phyloP scores from a whole-genome alignment of 2,797 vertebrate genomes.

The Galagoides demidoff region DNA sequence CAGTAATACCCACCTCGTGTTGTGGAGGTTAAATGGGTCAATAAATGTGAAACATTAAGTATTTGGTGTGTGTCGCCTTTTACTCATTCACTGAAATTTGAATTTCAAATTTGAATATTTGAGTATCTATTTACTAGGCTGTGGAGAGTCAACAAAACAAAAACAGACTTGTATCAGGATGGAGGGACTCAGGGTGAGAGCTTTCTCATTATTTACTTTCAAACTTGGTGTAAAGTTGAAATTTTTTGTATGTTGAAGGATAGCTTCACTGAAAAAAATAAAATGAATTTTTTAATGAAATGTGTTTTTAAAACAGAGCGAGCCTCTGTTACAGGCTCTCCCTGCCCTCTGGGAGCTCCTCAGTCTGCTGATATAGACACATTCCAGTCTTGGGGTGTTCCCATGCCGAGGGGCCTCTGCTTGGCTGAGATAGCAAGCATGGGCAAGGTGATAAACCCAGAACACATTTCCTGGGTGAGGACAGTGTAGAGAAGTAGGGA shows the following conservation, averaged over 20 bases:
- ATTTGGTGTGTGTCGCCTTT: background rate
- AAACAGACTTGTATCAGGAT: background rate
- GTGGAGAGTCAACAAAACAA: background rate
- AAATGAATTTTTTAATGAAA: constrained; percentile 57
- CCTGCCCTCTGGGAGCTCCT: constrained; percentile 6
- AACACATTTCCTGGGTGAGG: background rate
- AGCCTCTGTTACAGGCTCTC: background rate
- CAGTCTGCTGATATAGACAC: background rate
- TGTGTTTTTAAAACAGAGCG: constrained; percentile 38
- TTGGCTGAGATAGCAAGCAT: constrained; percentile 15
- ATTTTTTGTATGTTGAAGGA: background rate
- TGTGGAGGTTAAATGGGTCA: background rate
- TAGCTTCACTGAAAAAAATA: background rate
- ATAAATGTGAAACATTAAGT: background rate
- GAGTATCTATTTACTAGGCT: background rate
- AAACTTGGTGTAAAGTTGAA: constrained; percentile 12
- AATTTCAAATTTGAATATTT: background rate
- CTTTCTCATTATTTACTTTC: constrained; percentile 63
- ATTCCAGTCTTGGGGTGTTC: constrained; percentile 34
- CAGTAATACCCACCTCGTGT: background rate
- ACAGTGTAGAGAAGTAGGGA: background rate
- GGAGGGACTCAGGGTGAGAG: background rate
- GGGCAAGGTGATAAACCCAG: background rate
- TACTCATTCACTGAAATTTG: background rate
- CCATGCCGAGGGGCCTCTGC: constrained; percentile 43